Evolutionary conservation across 2,113 vertebrate species (phyloP), one percentile per base, ranked within the genome.

Genomic region (Hassar affinis): DNA sequence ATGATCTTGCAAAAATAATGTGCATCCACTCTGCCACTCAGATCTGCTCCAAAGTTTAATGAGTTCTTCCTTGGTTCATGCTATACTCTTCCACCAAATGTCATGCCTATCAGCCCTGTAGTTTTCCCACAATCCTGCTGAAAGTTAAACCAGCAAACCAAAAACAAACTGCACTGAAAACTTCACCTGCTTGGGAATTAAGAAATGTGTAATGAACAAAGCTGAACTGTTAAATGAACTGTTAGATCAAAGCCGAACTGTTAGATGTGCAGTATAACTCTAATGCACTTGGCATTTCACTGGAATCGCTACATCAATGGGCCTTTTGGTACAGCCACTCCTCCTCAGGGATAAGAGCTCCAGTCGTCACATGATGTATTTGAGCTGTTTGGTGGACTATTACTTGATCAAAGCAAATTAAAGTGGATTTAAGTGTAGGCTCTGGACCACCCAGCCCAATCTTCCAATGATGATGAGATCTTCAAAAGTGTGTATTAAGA

Each of bases 321-420:
- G 69, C 68, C 42, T 18, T 47, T 30, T 35, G 27, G 17, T 42
- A 30, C 35, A 11, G 61, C 81, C 72, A 33, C 47, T 80, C 76
- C 79, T 84, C 79, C 75, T 56, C 68, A 52, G 38, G 68, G 22
- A 77, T 83, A 75, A 85, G 83, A 86, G 85, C 62, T 79, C 80
- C 61, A 64, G 79, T 62, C 62, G 56, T 88, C 89, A 88, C 87
- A 85, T 89, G 87, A 88, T 84, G 54, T 38, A 56, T 84, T 42
- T 56, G 59, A 57, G 35, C 45, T 80, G 79, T 56, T 14, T 20
- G n/a, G 74, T 78, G 69, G 64, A 83, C 68, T 77, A 75, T 78
- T 82, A 85, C 78, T 38, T 86, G 87, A 88, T 89, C 87, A 88
- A 89, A 85, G 88, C 15, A 38, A 25, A 54, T 14, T 54, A 57